Percentiles rank a stretch among this genome's conserved stretches.
Evolutionary conservation across 30 jellyfish, hydroid and myxozoan species (phyloP).

Genomic region (Pseudorhiza aurosa): DNA sequence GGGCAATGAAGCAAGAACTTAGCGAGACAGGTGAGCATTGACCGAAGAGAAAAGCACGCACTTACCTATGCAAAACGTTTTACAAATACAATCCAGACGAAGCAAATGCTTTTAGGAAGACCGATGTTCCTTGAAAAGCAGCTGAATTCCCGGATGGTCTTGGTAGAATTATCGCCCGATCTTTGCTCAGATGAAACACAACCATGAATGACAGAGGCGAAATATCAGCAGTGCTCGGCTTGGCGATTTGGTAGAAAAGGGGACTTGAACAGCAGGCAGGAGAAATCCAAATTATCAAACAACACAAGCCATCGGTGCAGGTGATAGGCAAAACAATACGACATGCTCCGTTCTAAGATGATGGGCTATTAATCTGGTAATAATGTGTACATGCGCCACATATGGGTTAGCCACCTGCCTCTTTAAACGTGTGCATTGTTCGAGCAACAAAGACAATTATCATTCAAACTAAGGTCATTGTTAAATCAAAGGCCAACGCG

Average conservation of each 20-base stretch:
- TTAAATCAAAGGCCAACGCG: constrained; percentile 29
- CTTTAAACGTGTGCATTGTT: constrained; percentile 50
- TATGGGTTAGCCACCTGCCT: constrained; percentile 72
- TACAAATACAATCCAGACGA: constrained; percentile 15
- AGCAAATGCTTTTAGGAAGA: too few species aligned
- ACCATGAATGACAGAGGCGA: too few species aligned
- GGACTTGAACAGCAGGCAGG: constrained; percentile 27
- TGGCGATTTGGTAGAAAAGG: neutral
- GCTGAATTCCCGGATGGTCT: constrained; percentile 12
- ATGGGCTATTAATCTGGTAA: constrained; percentile 72
- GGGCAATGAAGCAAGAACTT: too few species aligned
- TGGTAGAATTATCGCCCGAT: too few species aligned
- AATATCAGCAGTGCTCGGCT: neutral
- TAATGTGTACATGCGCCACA: constrained; percentile 79
- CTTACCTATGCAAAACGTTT: constrained; percentile 52
- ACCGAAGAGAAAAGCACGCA: constrained; percentile 2
- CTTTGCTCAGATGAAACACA: too few species aligned
- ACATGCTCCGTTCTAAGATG: constrained; percentile 69
- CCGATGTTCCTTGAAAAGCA: neutral
- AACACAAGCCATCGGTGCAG: constrained; percentile 58
- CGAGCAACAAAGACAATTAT: constrained; percentile 64
- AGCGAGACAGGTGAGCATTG: constrained; percentile 8
- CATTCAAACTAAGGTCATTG: constrained; percentile 60
- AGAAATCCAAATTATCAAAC: constrained; percentile 44
- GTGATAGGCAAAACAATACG: constrained; percentile 60